Evolutionary conservation across 2,888 invertebrate species (phyloP).

Genomic region (Malachius bipustulatus): DNA sequence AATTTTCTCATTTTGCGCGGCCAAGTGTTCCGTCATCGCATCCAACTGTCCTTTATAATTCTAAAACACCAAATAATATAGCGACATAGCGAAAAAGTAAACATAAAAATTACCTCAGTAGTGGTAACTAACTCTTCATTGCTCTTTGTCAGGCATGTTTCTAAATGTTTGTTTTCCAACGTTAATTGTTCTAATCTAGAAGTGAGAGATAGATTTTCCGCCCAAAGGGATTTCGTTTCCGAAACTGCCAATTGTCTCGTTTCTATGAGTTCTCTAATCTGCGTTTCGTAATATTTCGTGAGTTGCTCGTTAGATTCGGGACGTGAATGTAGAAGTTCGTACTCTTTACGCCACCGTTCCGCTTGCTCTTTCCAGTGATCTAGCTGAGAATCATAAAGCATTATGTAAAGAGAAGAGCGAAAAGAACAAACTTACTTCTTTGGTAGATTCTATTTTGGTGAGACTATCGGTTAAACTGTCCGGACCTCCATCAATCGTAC

Average conservation of each 20-base stretch:
- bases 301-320: constrained; percentile 31
- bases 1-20: constrained; percentile 73
- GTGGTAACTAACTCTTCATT: constrained; percentile 59
- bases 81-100: no score
- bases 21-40: constrained; percentile 67
- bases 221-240: constrained; percentile 30
- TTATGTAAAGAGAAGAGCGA: constrained; percentile 2
- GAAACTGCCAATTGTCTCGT: constrained; percentile 28
- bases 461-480: no score
- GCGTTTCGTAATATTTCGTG: constrained; percentile 32
- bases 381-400: constrained; percentile 20
- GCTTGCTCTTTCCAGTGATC: constrained; percentile 49
- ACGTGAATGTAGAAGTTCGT: constrained; percentile 44
- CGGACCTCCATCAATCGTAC: no score
- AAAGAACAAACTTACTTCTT: neutral
- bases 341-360: constrained; percentile 62
- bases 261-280: constrained; percentile 30
- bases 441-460: no score
- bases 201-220: constrained; percentile 36
- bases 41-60: constrained; percentile 62
- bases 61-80: no score
- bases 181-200: constrained; percentile 40
- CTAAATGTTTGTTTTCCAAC: constrained; percentile 39
- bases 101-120: no score
- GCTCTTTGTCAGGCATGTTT: constrained; percentile 42